phyloP scores from a whole-genome alignment of 2,113 vertebrate species.

The Petaurus breviceps region DNA sequence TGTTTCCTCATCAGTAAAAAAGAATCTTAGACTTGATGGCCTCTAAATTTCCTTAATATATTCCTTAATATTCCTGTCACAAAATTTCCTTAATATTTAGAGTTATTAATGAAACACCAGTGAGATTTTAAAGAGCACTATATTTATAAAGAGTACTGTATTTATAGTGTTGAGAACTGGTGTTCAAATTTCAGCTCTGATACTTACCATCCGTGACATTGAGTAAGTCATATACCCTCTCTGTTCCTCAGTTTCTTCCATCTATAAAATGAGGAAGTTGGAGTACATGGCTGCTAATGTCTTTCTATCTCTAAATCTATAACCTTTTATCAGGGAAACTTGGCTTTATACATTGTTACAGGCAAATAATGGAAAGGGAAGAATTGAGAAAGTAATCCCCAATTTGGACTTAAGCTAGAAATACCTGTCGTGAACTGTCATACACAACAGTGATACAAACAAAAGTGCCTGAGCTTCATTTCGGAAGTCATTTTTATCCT shows the following conservation, averaged over 20 bases:
- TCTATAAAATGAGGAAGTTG: neutral
- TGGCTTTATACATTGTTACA: slow-evolving; percentile 11
- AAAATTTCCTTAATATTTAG: neutral
- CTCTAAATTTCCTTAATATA: neutral
- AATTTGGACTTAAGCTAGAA: slow-evolving; percentile 13
- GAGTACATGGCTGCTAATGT: neutral
- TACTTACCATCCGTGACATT: neutral
- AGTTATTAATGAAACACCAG: neutral
- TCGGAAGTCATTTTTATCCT: slow-evolving; percentile 12
- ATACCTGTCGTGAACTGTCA: neutral
- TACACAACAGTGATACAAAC: neutral
- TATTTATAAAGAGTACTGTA: neutral
- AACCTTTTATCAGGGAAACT: neutral
- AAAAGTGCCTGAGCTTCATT: neutral
- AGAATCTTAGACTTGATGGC: neutral
- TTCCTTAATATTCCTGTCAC: neutral
- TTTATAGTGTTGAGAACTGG: neutral
- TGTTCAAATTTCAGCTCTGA: neutral
- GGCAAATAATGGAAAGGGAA: neutral
- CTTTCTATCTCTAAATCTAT: neutral
- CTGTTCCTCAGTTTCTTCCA: slow-evolving; percentile 25
- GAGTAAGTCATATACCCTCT: neutral
- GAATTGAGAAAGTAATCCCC: neutral
- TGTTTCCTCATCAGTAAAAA: neutral
- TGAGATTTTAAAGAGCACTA: neutral